Base-by-base conservation (phyloP, 2,113 vertebrate genomes). In the Phylloscopus whistleri region DNA sequence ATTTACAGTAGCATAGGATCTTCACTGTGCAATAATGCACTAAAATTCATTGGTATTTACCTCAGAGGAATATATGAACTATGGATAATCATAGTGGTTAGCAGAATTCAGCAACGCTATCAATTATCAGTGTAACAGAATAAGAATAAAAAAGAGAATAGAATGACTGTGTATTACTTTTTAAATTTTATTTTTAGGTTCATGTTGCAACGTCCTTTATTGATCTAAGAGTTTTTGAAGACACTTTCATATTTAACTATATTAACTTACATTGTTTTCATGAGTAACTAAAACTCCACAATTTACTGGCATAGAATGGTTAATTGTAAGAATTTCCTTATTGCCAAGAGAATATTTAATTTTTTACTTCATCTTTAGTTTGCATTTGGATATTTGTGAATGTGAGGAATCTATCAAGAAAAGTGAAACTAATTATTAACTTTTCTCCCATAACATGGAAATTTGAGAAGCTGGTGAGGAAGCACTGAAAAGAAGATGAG, bases 361-460 rank as follows among this genome's bases (percentile, higher is more conserved):
- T 84, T 95, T 91, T 51, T 75, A 59, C 19, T 88, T 96, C 39
- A 48, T 95, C 52, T 93, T 68, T 93, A 96, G 30, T 73, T 53
- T 43, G 24, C 94, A 76, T 67, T 86, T 94, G 93, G 72, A 62
- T 89, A 86, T 84, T 95, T 89, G 48, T 88, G 72, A 94, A 51
- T 96, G 43, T 62, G 35, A 62, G 60, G 66, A 95, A 89, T 91
- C 70, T 84, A 84, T 81, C 90, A 91, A 69, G 68, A 96, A 97
- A 93, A 76, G 78, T 94, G 81, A 96, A 64, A 56, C 79, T 97
- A 97, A 96, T 97, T 97, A 97, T 97, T 97, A 97, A 53, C 24
- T 95, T 96, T 93, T 92, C 79, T 94, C 83, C 31, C 48, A 87
- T 96, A 97, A 95, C 90, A 77, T 89, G 53, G 68, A 94, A 68